Percentiles rank a stretch among this genome's conserved stretches.
These are phyloP conservation scores for Lepidurus apus DNA, from an alignment of 1,140 invertebrate genomes.

Conservation along the genomic window DNA sequence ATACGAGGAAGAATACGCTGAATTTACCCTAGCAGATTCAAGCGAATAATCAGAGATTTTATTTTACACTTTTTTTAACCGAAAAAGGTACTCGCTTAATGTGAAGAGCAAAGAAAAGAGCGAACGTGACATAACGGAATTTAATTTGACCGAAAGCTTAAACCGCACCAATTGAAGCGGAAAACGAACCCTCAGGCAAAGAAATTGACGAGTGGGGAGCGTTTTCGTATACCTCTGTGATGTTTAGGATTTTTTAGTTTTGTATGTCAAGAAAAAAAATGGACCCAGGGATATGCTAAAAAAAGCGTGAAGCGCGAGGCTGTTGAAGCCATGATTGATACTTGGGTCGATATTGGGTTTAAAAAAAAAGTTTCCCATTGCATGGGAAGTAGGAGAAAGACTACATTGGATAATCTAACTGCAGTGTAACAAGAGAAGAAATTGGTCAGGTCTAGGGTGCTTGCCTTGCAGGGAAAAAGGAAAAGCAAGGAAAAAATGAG, in stretches of 20 bases:
- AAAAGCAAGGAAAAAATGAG: background rate
- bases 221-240: too few species aligned
- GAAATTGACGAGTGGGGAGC: too few species aligned
- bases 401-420: background rate
- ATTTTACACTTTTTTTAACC: too few species aligned
- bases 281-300: background rate
- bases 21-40: too few species aligned
- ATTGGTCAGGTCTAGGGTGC: background rate
- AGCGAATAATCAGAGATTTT: too few species aligned
- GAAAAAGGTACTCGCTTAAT: too few species aligned
- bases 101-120: too few species aligned
- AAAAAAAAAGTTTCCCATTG: background rate
- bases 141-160: too few species aligned
- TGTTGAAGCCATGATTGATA: background rate
- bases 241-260: background rate
- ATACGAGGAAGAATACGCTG: too few species aligned
- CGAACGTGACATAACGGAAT: too few species aligned
- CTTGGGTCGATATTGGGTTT: background rate
- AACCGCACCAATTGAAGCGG: too few species aligned
- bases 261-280: background rate
- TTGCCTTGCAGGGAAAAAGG: background rate
- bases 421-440: background rate
- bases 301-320: background rate
- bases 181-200: too few species aligned
- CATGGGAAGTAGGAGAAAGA: background rate